Base-by-base conservation (phyloP, 2,113 vertebrate species). In the Cinclus cinclus region DNA sequence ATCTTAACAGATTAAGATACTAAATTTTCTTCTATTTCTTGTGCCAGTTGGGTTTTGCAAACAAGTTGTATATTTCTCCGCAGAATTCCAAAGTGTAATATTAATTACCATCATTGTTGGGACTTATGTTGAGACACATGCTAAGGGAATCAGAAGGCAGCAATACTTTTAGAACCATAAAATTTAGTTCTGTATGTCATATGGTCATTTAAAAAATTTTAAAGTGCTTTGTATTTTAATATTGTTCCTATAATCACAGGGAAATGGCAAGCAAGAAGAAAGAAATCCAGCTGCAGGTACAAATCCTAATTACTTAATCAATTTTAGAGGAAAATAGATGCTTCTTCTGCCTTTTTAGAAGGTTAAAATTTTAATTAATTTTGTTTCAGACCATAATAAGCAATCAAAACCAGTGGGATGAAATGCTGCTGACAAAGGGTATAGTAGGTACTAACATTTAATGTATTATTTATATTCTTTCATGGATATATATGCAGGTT, bases 261-360 rank as follows among this genome's bases (percentile, higher is more conserved):
- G 35, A 95, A 75, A 98, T 98, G 98, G 92, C 97, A 52, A 42
- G 92, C 47, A 98, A 97, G 97, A 98, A 97, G 92, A 94, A 96
- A 69, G 98, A 98, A 90, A 28, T 91, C 35, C 97, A 96, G 42
- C 39, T 98, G 27, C 98, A 98, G 98, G 98, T 98, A 94, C 31
- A 95, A 76, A 76, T 63, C 23, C 24, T 78, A 17, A 58, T 69
- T 83, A 6, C 49, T 59, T 41, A 7, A 90, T 44, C 6, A 47
- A 41, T 56, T 67, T 73, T 27, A 62, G 8, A 44, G 13, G 37
- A 33, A 2, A 35, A 10, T 23, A 63, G 4, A 20, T 12, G 7
- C 8, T 46, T 60, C 55, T 53, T 39, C 56, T 27, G 31, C 21
- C 17, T 28, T 56, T 83, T 79, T 4, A 56, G 35, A 30, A 50